A percentile compares a stretch with the other conserved stretches of the same genome.
Conservation (phyloP, 2,797 vertebrate genomes). For the Tinamus major region DNA sequence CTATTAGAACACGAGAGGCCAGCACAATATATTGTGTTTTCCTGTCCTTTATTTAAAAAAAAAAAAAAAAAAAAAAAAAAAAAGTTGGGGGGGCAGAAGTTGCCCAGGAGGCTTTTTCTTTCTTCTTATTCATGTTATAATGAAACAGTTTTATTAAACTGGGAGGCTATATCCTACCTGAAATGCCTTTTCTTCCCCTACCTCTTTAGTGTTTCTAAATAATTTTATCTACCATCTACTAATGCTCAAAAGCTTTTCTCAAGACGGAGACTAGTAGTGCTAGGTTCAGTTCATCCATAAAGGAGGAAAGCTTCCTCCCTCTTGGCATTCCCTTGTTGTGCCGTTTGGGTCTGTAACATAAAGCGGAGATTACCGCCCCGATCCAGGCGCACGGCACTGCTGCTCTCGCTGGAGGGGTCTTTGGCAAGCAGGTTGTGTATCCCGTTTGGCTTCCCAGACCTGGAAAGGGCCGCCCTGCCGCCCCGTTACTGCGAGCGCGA, state of each 20-base stretch:
- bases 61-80: too few relatives aligned
- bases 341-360: background rate
- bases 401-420: background rate
- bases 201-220: background rate
- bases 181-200: background rate
- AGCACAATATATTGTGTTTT: background rate
- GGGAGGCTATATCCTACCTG: background rate
- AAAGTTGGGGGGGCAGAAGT: background rate
- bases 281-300: background rate
- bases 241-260: background rate
- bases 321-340: background rate
- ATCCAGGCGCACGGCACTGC: accelerated
- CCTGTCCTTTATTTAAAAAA: background rate
- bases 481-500: background rate
- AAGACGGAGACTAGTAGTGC: accelerated
- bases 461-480: background rate
- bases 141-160: background rate
- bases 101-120: background rate
- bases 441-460: background rate
- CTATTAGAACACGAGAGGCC: background rate
- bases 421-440: background rate
- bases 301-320: background rate
- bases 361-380: background rate
- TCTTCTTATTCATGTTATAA: background rate
- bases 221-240: background rate